Conservation (phyloP, 1,140 invertebrate species). For the Dolichoris vasculosae region DNA sequence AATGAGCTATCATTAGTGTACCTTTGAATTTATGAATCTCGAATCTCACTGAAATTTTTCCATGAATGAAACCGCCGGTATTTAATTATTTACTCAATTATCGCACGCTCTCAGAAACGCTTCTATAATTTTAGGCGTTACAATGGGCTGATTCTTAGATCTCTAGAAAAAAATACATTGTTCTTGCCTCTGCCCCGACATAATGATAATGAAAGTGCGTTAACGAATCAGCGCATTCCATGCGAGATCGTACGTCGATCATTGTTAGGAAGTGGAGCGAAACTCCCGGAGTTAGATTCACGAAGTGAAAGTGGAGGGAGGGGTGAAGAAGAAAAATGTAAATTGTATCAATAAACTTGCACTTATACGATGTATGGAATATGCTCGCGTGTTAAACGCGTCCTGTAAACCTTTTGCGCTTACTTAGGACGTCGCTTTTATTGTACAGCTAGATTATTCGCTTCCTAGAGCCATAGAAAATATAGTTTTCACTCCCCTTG, state of each 20-base stretch:
- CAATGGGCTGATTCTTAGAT: too few relatives aligned
- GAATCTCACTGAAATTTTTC: too few relatives aligned
- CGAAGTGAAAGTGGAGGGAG: constrained; percentile 21
- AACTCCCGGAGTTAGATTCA: background rate
- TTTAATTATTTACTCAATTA: too few relatives aligned
- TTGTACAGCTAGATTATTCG: background rate
- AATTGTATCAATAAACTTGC: constrained; percentile 42
- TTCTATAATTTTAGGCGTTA: too few relatives aligned
- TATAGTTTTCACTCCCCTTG: background rate
- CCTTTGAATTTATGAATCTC: too few relatives aligned
- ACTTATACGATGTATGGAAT: background rate
- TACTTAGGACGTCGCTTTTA: background rate
- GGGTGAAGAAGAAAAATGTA: background rate
- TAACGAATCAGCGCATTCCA: background rate
- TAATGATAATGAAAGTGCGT: background rate
- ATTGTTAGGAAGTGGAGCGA: constrained; percentile 32
- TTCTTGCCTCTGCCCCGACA: background rate
- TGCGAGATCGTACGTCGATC: constrained; percentile 25
- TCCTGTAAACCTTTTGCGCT: background rate
- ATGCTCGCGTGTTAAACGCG: background rate
- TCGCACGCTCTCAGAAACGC: too few relatives aligned
- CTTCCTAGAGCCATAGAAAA: constrained; percentile 18
- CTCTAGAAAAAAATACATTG: background rate
- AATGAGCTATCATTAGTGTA: background rate
- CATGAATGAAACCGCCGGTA: too few relatives aligned